Evolutionary conservation across 2,888 invertebrate genomes (phyloP).

Genomic region (Calephelis perditalis): DNA sequence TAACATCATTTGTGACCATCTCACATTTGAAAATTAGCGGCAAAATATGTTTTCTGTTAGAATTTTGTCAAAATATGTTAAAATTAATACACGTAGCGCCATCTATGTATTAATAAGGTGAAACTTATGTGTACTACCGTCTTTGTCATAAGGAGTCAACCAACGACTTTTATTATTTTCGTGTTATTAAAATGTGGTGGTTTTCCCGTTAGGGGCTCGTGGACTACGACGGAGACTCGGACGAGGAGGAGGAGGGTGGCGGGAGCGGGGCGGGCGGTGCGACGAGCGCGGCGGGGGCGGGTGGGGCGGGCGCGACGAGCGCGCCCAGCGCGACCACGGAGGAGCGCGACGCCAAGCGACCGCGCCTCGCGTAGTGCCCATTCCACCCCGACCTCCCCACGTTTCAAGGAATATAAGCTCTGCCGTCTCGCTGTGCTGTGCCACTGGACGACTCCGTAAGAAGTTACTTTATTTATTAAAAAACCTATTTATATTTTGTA

Average conservation of each 20-base stretch:
- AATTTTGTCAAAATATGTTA: no score
- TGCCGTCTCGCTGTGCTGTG: conserved; percentile 37
- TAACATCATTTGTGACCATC: no score
- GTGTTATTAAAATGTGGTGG: neutral
- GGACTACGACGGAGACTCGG: conserved; percentile 98
- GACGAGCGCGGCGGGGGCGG: conserved; percentile 82
- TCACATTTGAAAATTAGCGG: no score
- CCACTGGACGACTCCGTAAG: conserved; percentile 20
- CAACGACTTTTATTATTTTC: neutral
- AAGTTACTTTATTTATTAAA: conserved; percentile 5
- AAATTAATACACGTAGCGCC: no score
- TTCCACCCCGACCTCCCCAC: conserved; percentile 17
- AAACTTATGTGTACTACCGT: no score
- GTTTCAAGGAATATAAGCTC: conserved; percentile 63
- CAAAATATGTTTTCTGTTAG: no score
- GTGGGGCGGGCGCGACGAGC: conserved; percentile 29
- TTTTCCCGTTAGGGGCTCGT: conserved; percentile 86
- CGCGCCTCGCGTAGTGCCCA: conserved; percentile 84
- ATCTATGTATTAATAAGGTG: no score
- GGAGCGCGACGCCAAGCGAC: conserved; percentile 83
- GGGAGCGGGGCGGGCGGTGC: conserved; percentile 80
- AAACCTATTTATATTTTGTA: conserved; percentile 3
- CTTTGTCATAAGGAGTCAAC: no score
- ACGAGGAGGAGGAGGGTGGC: conserved; percentile 90
- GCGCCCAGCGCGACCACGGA: conserved; percentile 54